Evolutionary conservation across 2,888 invertebrate genomes (phyloP), one percentile per base, ranked within the genome.

Genomic region (Pachydiplax longipennis): DNA sequence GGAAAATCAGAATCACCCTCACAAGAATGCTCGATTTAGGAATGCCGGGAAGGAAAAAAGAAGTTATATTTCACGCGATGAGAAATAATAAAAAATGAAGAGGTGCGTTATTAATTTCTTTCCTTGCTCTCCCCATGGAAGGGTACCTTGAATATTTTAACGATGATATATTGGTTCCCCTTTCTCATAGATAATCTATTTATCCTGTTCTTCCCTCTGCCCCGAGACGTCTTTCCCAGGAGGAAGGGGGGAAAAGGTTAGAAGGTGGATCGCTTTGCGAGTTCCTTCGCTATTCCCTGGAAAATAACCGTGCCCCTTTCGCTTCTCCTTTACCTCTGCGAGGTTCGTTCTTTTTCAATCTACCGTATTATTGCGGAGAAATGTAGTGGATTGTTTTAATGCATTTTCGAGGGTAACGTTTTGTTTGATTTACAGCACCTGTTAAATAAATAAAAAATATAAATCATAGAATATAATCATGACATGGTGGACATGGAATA

Each of bases 161-260:
- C 87, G 87, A 87, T 87, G 87, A 87, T 87, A 65, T 65, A 87
- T 87, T 61, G 87, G 61, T 65, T 87, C 87, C 87, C 87, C 61
- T 61, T 58, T 37, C 61, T 48, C n/a, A n/a, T 61, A 37, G 87
- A n/a, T 87, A 87, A 87, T 87, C 87, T 87, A 87, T 87, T 87
- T 87, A 87, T 87, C 61, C 87, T 65, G 87, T 87, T 87, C 58
- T 58, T 58, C 87, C n/a, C 87, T 61, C 53, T 35, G 35, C 25
- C 53, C 44, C 44, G 44, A 44, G 44, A 44, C 87, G n/a, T 58
- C 18, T 61, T 53, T 37, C 35, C 58, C 58, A 22, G 37, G 87
- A 4, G 35, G 35, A n/a, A 8, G 65, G 37, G 10, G n/a, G 31
- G 22, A 18, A n/a, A 58, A 58, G 53, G 83, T 53, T 82, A 44